phyloP scores from a whole-genome alignment of 2,888 invertebrate species.

The Ecliptopera silaceata region DNA sequence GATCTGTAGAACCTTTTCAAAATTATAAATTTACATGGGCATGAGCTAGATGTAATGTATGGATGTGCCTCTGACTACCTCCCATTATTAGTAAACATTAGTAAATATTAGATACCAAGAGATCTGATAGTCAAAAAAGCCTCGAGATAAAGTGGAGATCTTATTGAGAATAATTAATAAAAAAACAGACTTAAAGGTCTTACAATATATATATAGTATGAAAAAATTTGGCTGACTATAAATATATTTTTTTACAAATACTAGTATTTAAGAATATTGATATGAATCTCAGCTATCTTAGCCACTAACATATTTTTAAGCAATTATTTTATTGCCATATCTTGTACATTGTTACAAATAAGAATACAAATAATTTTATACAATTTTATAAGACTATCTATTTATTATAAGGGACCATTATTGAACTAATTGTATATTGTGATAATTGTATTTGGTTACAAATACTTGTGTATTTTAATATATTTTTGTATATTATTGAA shows the following conservation, averaged over 20 bases:
- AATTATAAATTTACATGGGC: too few species aligned
- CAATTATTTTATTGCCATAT: conserved; percentile 51
- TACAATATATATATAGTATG: too few species aligned
- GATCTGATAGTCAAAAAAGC: too few species aligned
- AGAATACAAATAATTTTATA: conserved; percentile 4
- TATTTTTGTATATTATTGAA: conserved; percentile 1
- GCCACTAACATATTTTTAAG: conserved; percentile 44
- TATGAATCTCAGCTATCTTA: conserved; percentile 53
- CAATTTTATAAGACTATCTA: conserved; percentile 16
- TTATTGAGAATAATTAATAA: too few species aligned
- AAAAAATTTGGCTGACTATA: background rate
- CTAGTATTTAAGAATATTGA: conserved; percentile 12
- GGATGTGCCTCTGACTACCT: too few species aligned
- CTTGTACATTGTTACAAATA: conserved; percentile 15
- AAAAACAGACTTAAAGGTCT: too few species aligned
- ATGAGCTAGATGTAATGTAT: too few species aligned
- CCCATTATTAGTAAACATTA: too few species aligned
- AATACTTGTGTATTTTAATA: conserved; percentile 34
- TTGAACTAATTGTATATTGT: conserved; percentile 22
- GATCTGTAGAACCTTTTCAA: too few species aligned
- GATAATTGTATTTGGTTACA: conserved; percentile 36
- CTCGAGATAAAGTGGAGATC: too few species aligned
- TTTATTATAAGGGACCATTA: conserved; percentile 29
- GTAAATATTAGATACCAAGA: too few species aligned
- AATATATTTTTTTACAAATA: background rate